These are phyloP conservation scores for Empis stercorea DNA, from an alignment of 2,888 invertebrate genomes.

Conservation along the genomic window DNA sequence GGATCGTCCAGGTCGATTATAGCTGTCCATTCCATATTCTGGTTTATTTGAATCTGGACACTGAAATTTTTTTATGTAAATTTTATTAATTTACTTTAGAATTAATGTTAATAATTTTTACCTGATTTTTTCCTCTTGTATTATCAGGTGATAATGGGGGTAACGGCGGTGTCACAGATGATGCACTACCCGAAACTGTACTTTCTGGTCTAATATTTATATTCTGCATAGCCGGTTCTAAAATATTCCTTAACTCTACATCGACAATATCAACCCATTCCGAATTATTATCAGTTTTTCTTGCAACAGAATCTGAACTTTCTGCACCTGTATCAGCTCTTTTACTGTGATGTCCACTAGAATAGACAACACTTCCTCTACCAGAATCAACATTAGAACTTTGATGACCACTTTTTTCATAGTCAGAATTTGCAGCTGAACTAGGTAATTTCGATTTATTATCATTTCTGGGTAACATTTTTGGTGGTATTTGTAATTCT, in stretches of 20 bases:
- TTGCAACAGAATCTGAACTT: slow-evolving; percentile 39
- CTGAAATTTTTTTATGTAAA: slow-evolving; percentile 3
- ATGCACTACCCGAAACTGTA: slow-evolving; percentile 49
- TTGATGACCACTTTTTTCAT: slow-evolving; percentile 61
- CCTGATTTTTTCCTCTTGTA: slow-evolving; percentile 19
- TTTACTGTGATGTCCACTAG: slow-evolving; percentile 49
- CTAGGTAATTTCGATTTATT: slow-evolving; percentile 32
- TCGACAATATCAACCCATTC: slow-evolving; percentile 76
- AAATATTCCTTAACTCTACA: slow-evolving; percentile 61
- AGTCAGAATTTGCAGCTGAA: slow-evolving; percentile 56
- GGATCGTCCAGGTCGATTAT: slow-evolving; percentile 32
- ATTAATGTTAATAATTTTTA: background rate
- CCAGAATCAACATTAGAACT: slow-evolving; percentile 69
- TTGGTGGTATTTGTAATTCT: slow-evolving; percentile 3
- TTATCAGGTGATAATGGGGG: slow-evolving; percentile 62
- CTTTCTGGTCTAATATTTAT: slow-evolving; percentile 47
- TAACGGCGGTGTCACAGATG: slow-evolving; percentile 64
- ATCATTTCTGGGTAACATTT: slow-evolving; percentile 7
- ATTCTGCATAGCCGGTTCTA: slow-evolving; percentile 59
- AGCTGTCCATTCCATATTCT: slow-evolving; percentile 40
- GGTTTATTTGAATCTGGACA: slow-evolving; percentile 30
- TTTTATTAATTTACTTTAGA: background rate
- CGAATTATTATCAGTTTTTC: slow-evolving; percentile 43
- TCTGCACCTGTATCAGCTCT: slow-evolving; percentile 44
- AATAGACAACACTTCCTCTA: slow-evolving; percentile 67